phyloP scores from a whole-genome alignment of 64 coral and sea anemone species.

The Platygyra sinensis region DNA sequence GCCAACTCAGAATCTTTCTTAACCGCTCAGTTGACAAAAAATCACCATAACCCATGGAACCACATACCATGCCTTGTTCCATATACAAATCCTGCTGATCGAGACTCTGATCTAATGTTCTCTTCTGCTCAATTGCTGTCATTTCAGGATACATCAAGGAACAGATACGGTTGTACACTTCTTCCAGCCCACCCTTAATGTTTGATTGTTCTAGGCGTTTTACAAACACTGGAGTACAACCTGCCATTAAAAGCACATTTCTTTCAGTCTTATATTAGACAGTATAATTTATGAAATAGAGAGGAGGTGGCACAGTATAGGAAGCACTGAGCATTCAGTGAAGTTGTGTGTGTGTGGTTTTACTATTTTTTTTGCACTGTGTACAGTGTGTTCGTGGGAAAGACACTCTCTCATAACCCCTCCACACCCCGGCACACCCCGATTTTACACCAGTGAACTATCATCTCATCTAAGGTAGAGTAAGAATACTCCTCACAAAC shows the following conservation, averaged over 20 bases:
- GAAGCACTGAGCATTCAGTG: too few relatives aligned
- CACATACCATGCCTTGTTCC: constrained; percentile 96
- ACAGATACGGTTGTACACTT: constrained; percentile 83
- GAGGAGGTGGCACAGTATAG: too few relatives aligned
- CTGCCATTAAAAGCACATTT: constrained; percentile 13
- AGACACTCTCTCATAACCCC: too few relatives aligned
- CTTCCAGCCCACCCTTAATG: constrained; percentile 51
- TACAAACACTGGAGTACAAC: constrained; percentile 63
- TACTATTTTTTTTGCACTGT: too few relatives aligned
- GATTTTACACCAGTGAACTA: too few relatives aligned
- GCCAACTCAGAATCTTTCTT: constrained; percentile 80
- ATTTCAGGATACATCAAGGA: constrained; percentile 83
- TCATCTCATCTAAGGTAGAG: too few relatives aligned
- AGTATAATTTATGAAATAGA: background rate
- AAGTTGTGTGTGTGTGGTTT: too few relatives aligned
- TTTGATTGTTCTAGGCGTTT: constrained; percentile 50
- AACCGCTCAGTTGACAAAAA: constrained; percentile 75
- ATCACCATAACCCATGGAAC: constrained; percentile 76
- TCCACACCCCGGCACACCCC: too few relatives aligned
- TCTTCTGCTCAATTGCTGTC: constrained; percentile 60
- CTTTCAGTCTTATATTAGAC: background rate
- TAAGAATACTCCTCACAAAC: too few relatives aligned
- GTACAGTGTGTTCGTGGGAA: too few relatives aligned
- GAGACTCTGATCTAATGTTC: background rate
- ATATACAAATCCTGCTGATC: constrained; percentile 83